Base-by-base conservation (phyloP, 1,140 invertebrate genomes). In the Leguminivora glycinivorella region DNA sequence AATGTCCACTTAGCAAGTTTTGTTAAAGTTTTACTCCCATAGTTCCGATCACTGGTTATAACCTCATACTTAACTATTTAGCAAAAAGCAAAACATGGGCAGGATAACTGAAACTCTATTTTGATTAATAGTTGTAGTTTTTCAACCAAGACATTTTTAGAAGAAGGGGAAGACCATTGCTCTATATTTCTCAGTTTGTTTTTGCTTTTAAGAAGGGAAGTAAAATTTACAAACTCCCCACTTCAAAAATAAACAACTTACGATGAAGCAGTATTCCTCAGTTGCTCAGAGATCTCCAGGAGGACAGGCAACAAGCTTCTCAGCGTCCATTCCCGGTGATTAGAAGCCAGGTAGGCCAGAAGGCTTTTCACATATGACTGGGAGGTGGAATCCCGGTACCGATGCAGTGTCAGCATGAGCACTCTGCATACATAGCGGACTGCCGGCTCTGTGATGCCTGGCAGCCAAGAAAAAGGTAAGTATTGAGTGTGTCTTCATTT, bases 351-450 rank as follows among this genome's bases (percentile, higher is more conserved):
- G 34, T 93, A 93, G 38, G 89, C 85, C n/a, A 98, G 93, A 34
- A 97, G 87, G 68, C 93, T 93, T 75, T 93, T 94, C 17, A 97
- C 93, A 81, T 95, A 94, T 40, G 94, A 93, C 81, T 96, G 95
- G 3, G 97, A 98, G 71, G 93, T 90, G 60, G 93, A 93, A 91
- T 98, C 96, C 77, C 94, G 92, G 82, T 98, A 98, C 75, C 95
- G 93, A 70, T 95, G 94, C 72, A 98, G 88, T 9, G 96, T 96
- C 26, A 95, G 92, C 14, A 94, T 93, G 69, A 97, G 84, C 67
- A 95, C 93, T 84, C 95, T 95, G 77, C 96, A 97, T 71, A 98
- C 94, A 73, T 95, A 96, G 80, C 94, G 94, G 22, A 98, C 93
- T 71, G 96, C 95, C 76, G 94, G 93, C 73, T 97, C 96, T 83